phyloP scores from a whole-genome alignment of 2,888 invertebrate species.

The Amaurobius ferox region DNA sequence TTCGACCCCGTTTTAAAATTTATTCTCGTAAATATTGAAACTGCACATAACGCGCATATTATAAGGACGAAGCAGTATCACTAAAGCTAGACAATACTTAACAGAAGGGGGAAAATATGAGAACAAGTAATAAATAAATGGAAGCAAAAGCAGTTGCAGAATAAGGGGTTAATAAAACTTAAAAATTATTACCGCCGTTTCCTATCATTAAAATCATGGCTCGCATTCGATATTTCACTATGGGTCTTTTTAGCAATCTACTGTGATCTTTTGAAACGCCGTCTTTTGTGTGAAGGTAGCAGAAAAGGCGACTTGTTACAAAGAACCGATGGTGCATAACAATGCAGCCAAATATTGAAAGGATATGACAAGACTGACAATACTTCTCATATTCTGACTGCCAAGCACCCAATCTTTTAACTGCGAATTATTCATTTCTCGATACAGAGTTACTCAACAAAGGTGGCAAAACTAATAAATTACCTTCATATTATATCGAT shows the following conservation, averaged over 20 bases:
- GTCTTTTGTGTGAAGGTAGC: slow-evolving; percentile 42
- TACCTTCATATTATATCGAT: slow-evolving; percentile 43
- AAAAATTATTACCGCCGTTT: slow-evolving; percentile 34
- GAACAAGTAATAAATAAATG: too few species aligned
- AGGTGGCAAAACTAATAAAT: slow-evolving; percentile 50
- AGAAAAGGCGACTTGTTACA: slow-evolving; percentile 32
- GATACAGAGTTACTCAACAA: slow-evolving; percentile 30
- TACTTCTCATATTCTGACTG: slow-evolving; percentile 15
- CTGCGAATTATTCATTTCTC: slow-evolving; percentile 37
- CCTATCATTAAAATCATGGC: slow-evolving; percentile 48
- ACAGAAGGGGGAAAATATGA: too few species aligned
- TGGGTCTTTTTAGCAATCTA: slow-evolving; percentile 31
- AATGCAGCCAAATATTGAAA: slow-evolving; percentile 23
- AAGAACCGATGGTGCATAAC: slow-evolving; percentile 26
- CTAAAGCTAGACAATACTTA: too few species aligned
- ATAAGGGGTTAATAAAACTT: slow-evolving; percentile 17
- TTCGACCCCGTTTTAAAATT: too few species aligned
- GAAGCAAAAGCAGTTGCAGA: too few species aligned
- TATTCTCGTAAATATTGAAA: too few species aligned
- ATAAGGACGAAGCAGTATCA: too few species aligned
- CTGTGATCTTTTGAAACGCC: slow-evolving; percentile 32
- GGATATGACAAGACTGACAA: slow-evolving; percentile 44
- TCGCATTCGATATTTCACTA: slow-evolving; percentile 29
- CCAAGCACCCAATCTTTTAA: slow-evolving; percentile 29
- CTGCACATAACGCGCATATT: too few species aligned